These are phyloP conservation scores for Brevimyrus niger DNA, from an alignment of 2,113 vertebrate genomes.

Conservation along the genomic window DNA sequence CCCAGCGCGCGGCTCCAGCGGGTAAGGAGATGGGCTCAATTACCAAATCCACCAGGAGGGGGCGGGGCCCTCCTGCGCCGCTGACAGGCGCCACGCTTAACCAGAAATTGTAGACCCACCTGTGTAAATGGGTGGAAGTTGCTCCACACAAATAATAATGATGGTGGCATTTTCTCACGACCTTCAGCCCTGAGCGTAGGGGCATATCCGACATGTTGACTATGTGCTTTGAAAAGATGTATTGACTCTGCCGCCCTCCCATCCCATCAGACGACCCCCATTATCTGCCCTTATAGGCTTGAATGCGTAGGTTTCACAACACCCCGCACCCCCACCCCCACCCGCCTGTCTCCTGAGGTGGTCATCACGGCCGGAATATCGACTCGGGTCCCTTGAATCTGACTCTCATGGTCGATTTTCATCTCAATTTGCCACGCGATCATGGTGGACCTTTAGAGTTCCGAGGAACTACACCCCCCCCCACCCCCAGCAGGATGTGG, in stretches of 20 bases:
- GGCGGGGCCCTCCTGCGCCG: not conserved
- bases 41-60: not conserved
- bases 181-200: not conserved
- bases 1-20: no score
- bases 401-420: slow-evolving; percentile 40
- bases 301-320: not conserved
- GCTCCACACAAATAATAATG: not conserved
- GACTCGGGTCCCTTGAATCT: slow-evolving; percentile 26
- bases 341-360: slow-evolving; percentile 12
- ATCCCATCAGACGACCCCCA: not conserved
- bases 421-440: slow-evolving; percentile 54
- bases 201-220: not conserved
- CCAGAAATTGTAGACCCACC: not conserved
- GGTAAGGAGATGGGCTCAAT: not conserved
- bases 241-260: not conserved
- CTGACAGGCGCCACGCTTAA: not conserved
- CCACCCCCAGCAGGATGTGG: slow-evolving; percentile 30
- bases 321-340: not conserved
- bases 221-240: not conserved
- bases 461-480: slow-evolving; percentile 35
- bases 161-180: not conserved
- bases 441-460: slow-evolving; percentile 49
- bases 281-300: not conserved
- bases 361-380: slow-evolving; percentile 21
- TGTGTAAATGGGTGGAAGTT: slow-evolving; percentile 9